A percentile compares a stretch with the other conserved stretches of the same genome.
Conservation (phyloP, 2,888 invertebrate species). For the Nesidiocoris tenuis region DNA sequence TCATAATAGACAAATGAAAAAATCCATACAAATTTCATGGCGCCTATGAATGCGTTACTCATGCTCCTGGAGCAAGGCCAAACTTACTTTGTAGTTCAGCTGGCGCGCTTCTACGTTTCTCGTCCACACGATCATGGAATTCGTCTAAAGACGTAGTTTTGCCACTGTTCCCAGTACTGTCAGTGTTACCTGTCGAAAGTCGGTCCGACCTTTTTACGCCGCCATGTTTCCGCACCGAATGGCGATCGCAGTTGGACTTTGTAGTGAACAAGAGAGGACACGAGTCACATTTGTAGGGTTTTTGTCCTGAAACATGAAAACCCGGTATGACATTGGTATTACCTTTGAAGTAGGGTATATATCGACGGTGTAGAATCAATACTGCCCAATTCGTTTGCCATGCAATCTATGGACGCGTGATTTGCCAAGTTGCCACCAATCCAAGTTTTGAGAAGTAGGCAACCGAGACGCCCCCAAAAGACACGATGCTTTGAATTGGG, state of each 20-base stretch:
- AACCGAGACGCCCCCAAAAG: no score
- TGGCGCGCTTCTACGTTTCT: background rate
- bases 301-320: conserved; percentile 62
- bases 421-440: no score
- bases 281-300: conserved; percentile 92
- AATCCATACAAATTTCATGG: no score
- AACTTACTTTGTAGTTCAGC: background rate
- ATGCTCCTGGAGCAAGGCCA: no score
- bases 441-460: no score
- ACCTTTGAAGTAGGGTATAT: no score
- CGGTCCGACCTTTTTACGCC: conserved; percentile 26
- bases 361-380: no score
- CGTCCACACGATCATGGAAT: background rate
- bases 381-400: no score
- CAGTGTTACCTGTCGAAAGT: background rate
- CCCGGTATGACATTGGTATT: background rate
- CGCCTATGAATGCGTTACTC: no score
- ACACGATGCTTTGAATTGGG: no score
- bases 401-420: no score
- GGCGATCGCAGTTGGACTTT: conserved; percentile 95
- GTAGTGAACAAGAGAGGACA: conserved; percentile 93
- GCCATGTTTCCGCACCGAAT: conserved; percentile 60
- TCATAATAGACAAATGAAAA: no score
- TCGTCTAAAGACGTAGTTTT: background rate
- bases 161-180: background rate